These are phyloP conservation scores for Mycetomoellerius zeteki DNA, from an alignment of 1,140 invertebrate genomes.

Conservation along the genomic window DNA sequence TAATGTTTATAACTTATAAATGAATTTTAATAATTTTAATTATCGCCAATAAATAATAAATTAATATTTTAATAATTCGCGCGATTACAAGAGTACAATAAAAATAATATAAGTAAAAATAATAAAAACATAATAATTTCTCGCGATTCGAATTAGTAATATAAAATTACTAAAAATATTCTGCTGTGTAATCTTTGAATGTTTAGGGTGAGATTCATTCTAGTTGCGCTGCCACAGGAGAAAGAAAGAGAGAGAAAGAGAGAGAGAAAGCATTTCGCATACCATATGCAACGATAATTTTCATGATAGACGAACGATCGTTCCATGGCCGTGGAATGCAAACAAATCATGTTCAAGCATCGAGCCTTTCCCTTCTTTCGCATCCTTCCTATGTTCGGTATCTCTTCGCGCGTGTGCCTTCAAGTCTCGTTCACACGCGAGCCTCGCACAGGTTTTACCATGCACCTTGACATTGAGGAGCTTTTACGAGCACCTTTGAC, in stretches of 20 bases:
- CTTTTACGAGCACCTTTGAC: slow-evolving; percentile 44
- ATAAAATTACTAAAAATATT: background rate
- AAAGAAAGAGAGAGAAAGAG: background rate
- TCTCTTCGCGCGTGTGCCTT: slow-evolving; percentile 63
- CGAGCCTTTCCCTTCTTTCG: slow-evolving; percentile 69
- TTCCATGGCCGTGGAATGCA: slow-evolving; percentile 73
- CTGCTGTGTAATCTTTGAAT: background rate
- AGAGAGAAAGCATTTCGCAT: slow-evolving; percentile 2
- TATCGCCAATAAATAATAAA: background rate
- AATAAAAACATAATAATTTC: background rate
- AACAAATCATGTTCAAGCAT: slow-evolving; percentile 71
- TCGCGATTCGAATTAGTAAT: background rate
- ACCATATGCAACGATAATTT: slow-evolving; percentile 71
- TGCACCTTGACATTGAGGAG: slow-evolving; percentile 31
- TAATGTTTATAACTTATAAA: background rate
- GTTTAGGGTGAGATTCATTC: background rate
- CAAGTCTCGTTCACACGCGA: slow-evolving; percentile 71
- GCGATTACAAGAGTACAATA: no score
- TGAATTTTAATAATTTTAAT: background rate
- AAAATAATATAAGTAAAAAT: no score
- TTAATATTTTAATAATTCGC: background rate
- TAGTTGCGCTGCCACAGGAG: background rate
- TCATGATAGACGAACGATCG: slow-evolving; percentile 69
- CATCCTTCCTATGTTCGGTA: slow-evolving; percentile 58
- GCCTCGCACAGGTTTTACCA: slow-evolving; percentile 1